Evolutionary conservation across 2,888 invertebrate species (phyloP).

Genomic region (Pachliopta kotzebuea): DNA sequence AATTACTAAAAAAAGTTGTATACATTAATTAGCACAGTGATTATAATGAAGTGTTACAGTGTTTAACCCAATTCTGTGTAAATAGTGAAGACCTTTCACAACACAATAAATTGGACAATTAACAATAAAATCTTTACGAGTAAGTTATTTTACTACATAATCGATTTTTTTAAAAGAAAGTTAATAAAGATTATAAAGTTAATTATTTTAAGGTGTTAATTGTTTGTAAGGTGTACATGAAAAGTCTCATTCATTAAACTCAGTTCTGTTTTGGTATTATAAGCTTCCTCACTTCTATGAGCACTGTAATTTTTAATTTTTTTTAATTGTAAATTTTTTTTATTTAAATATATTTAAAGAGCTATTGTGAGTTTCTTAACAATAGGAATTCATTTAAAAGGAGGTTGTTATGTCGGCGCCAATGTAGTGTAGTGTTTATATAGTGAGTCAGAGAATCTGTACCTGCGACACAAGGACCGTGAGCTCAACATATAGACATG

Average conservation of each 20-base stretch:
- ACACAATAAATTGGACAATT: constrained; percentile 25
- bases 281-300: too few species aligned
- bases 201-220: too few species aligned
- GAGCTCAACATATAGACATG: constrained; percentile 51
- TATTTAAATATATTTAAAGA: too few species aligned
- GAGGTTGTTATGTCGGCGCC: constrained; percentile 70
- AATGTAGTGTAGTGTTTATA: constrained; percentile 59
- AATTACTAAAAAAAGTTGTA: constrained; percentile 49
- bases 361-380: too few species aligned
- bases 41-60: constrained; percentile 15
- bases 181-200: too few species aligned
- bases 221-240: too few species aligned
- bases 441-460: constrained; percentile 68
- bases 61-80: constrained; percentile 8
- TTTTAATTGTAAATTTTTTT: too few species aligned
- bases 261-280: too few species aligned
- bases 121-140: constrained; percentile 4
- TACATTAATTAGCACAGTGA: constrained; percentile 33
- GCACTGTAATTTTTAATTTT: too few species aligned
- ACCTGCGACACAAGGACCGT: constrained; percentile 67
- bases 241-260: too few species aligned
- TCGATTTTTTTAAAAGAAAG: not conserved
- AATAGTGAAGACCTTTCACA: constrained; percentile 20
- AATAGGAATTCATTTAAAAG: constrained; percentile 3
- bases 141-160: not conserved